Evolutionary conservation across 2,888 invertebrate genomes (phyloP).

Genomic region (Eubasilissa splendida): DNA sequence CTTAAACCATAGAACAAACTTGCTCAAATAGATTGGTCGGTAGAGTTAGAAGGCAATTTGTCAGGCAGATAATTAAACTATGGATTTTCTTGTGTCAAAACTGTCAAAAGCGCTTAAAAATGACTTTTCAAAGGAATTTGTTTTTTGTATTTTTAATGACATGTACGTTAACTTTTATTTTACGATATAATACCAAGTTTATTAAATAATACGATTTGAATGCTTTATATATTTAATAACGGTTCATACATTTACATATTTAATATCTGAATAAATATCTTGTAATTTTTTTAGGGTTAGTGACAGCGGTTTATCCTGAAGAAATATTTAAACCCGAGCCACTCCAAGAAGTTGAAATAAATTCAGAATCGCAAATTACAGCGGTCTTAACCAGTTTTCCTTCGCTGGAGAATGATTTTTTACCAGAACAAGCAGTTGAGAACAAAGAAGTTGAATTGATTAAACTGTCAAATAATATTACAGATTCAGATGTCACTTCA

Average conservation of each 20-base stretch:
- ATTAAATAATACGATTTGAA: no score
- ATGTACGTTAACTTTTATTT: neutral
- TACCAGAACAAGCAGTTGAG: neutral
- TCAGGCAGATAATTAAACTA: no score
- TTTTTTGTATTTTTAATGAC: constrained; percentile 9
- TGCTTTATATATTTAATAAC: no score
- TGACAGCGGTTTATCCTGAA: constrained; percentile 9
- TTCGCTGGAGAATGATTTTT: neutral
- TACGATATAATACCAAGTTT: neutral
- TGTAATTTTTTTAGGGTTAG: constrained; percentile 15
- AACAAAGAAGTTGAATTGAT: neutral
- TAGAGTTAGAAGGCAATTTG: no score
- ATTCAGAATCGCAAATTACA: constrained; percentile 16
- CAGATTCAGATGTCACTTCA: constrained; percentile 1
- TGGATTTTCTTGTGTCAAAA: neutral
- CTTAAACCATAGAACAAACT: no score
- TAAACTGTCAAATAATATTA: neutral
- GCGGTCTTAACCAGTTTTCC: neutral
- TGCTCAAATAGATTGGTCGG: no score
- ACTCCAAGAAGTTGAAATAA: neutral
- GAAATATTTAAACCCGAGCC: constrained; percentile 8
- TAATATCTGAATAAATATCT: neutral
- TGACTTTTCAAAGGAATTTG: constrained; percentile 4
- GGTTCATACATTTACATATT: neutral
- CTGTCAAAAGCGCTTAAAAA: neutral